Evolutionary conservation across 2,797 vertebrate species (phyloP), one percentile per base, ranked within the genome.

Genomic region (Sebastes elongatus): DNA sequence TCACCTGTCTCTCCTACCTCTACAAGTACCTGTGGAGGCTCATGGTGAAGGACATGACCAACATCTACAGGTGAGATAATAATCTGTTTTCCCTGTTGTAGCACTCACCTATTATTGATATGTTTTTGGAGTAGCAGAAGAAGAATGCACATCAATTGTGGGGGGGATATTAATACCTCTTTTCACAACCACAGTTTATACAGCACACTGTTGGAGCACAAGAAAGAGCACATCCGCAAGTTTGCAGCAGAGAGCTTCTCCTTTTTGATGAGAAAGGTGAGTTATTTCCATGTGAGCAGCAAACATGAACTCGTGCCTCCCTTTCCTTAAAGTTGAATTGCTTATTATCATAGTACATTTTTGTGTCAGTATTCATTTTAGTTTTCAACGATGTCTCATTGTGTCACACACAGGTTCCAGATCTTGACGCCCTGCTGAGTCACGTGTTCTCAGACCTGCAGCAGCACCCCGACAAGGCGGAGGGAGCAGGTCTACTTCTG

Each of bases 161-260:
- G 38, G 38, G 38, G 5, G 38, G 23, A 14, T 14, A 42, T 42
- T 42, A 42, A 42, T 14, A 18, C 9, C 13, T 61, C 1, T 59
- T 32, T 78, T 76, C 32, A 77, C 76, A 49, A 49, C 7, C 83
- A 5, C 89, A 99, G 99, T 80, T 90, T 99, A 80, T 99, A 99
- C 93, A 99, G 98, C 91, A 96, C 95, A 33, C 93, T 99, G 25
- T 86, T 99, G 95, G 97, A 95, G 61, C 98, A 99, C 94, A 97
- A 97, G 87, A 99, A 98, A 81, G 96, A 97, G 30, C 98, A 99
- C 89, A 98, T 99, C 92, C 96, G 98, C 89, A 98, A 96, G 77
- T 99, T 99, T 93, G 98, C 99, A 79, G 99, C 99, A 0, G 99
- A 99, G 93, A 99, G 99, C 87, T 99, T 99, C 94, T 97, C 98